phyloP scores from a whole-genome alignment of 2,888 invertebrate genomes.

The Euzophera pinguis region DNA sequence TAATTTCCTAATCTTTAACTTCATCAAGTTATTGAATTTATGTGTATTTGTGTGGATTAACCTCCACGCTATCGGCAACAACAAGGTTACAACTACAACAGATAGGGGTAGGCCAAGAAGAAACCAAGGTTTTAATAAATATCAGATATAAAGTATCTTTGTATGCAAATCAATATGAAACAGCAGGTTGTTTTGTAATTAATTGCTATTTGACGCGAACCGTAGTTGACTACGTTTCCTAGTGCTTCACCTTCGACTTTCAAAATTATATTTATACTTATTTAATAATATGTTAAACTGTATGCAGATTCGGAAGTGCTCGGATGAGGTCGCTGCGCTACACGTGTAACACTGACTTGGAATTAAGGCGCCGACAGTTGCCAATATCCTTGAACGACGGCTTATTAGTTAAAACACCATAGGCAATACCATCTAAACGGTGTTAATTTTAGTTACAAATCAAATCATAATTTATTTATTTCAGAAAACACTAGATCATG shows the following conservation, averaged over 20 bases:
- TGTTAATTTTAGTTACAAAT: too few species aligned
- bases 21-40: too few species aligned
- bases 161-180: conserved; percentile 3
- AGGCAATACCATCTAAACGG: too few species aligned
- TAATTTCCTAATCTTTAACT: too few species aligned
- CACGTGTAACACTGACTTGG: conserved; percentile 3
- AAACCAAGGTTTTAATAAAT: conserved; percentile 1
- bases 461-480: too few species aligned
- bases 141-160: not conserved
- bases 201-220: conserved; percentile 16
- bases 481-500: too few species aligned
- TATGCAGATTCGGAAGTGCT: conserved; percentile 76
- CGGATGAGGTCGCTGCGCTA: conserved; percentile 51
- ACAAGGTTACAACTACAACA: not conserved
- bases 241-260: conserved; percentile 59
- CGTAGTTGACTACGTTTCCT: conserved; percentile 42
- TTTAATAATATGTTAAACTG: conserved; percentile 28
- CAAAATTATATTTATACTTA: conserved; percentile 40
- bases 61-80: not conserved
- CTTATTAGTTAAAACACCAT: not conserved
- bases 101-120: conserved; percentile 8
- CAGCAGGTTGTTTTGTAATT: not conserved
- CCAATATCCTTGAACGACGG: not conserved
- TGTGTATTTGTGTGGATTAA: not conserved
- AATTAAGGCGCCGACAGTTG: not conserved